A percentile compares a stretch with the other conserved stretches of the same genome.
phyloP scores from a whole-genome alignment of 2,797 vertebrate genomes.

The Falco naumanni region DNA sequence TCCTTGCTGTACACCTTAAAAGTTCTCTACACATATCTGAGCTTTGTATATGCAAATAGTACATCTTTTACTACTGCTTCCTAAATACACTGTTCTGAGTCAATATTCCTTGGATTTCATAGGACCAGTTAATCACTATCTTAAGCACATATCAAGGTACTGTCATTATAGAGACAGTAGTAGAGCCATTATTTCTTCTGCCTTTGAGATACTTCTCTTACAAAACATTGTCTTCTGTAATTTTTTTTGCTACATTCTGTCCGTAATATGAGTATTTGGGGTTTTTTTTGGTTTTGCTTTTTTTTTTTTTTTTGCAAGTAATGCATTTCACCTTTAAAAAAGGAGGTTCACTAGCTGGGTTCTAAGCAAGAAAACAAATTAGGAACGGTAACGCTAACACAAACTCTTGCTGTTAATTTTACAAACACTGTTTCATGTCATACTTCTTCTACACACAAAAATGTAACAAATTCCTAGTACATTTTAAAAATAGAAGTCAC shows the following conservation, averaged over 20 bases:
- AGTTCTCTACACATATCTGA: accelerated
- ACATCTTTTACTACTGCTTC: background rate
- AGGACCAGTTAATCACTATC: background rate
- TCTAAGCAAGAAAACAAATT: background rate
- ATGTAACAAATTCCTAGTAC: background rate
- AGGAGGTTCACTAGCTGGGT: background rate
- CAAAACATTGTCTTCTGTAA: background rate
- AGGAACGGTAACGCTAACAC: background rate
- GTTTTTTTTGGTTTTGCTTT: background rate
- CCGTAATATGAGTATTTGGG: background rate
- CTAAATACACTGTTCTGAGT: background rate
- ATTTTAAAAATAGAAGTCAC: background rate
- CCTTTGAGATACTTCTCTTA: background rate
- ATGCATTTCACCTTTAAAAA: background rate
- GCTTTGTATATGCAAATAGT: background rate
- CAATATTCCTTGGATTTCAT: background rate
- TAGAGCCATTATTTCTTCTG: background rate
- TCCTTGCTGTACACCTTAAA: background rate
- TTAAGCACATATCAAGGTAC: background rate
- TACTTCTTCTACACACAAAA: background rate
- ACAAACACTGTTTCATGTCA: background rate
- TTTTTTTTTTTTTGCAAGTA: background rate
- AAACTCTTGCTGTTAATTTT: background rate
- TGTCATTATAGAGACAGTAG: background rate
- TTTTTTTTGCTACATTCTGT: background rate